phyloP scores from a whole-genome alignment of 2,113 vertebrate genomes.

The Ptilonorhynchus violaceus region DNA sequence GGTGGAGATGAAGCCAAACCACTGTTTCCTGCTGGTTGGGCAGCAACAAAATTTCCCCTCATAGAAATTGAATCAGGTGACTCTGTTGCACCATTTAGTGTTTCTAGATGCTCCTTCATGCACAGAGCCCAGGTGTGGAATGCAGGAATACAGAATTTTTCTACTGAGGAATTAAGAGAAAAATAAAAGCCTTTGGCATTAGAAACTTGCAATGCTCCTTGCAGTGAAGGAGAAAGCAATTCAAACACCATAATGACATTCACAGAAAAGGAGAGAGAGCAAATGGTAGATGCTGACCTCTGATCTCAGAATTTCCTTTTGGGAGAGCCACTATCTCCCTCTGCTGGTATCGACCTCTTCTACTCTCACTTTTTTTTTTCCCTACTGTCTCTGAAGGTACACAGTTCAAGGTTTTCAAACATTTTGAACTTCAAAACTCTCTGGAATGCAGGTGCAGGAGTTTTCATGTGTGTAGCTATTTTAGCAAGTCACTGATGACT shows the following conservation, averaged over 20 bases:
- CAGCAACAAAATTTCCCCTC: background rate
- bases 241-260: background rate
- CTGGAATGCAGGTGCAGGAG: background rate
- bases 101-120: background rate
- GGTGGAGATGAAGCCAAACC: background rate
- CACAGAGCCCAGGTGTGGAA: background rate
- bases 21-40: background rate
- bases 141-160: background rate
- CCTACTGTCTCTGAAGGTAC: background rate
- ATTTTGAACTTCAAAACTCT: background rate
- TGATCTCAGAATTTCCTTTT: background rate
- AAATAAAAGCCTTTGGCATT: background rate
- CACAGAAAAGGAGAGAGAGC: background rate
- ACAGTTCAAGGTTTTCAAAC: background rate
- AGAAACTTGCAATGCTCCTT: background rate
- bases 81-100: background rate
- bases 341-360: background rate
- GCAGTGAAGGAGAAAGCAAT: background rate
- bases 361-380: background rate
- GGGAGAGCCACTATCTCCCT: constrained; percentile 1
- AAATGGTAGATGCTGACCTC: background rate
- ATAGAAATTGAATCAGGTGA: background rate
- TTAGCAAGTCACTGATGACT: background rate
- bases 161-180: background rate
- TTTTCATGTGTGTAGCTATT: background rate